Percentiles rank a stretch among this genome's conserved stretches.
These are phyloP conservation scores for Diachasma alloeum DNA, from an alignment of 1,140 invertebrate species.

Conservation along the genomic window DNA sequence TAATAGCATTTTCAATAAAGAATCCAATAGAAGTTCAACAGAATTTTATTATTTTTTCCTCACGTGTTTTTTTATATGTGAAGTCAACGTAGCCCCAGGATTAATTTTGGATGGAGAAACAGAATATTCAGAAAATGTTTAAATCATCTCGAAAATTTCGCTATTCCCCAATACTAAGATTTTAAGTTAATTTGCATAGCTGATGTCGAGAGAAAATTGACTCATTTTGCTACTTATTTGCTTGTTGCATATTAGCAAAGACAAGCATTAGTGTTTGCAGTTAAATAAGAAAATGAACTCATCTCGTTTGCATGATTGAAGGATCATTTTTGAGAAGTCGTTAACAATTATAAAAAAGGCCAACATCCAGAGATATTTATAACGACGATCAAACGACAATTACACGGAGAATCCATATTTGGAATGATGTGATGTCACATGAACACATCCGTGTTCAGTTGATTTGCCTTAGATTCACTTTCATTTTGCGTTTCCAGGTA, in stretches of 20 bases:
- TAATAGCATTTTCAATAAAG: no score
- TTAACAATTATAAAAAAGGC: background rate
- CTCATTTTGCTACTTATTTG: background rate
- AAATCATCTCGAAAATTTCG: no score
- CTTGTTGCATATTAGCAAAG: background rate
- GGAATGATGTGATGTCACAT: slow-evolving; percentile 36
- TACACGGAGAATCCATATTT: slow-evolving; percentile 30
- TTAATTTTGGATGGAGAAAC: no score
- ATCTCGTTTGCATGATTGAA: background rate
- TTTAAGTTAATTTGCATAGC: no score
- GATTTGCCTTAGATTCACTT: slow-evolving; percentile 24
- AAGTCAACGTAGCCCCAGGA: no score
- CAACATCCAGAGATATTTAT: background rate
- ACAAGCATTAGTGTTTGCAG: background rate
- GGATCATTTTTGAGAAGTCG: background rate
- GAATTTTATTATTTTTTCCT: no score
- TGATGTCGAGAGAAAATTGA: no score
- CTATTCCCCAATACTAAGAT: no score
- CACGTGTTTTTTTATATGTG: no score
- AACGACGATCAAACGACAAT: background rate
- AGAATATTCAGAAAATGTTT: no score
- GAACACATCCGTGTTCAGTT: slow-evolving; percentile 30
- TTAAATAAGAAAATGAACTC: background rate
- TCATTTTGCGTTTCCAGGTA: slow-evolving; percentile 30
- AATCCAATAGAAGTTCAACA: no score